Percentiles rank a stretch among this genome's conserved stretches.
Conservation (phyloP, 2,888 invertebrate species). For the Orthosia cruda region DNA sequence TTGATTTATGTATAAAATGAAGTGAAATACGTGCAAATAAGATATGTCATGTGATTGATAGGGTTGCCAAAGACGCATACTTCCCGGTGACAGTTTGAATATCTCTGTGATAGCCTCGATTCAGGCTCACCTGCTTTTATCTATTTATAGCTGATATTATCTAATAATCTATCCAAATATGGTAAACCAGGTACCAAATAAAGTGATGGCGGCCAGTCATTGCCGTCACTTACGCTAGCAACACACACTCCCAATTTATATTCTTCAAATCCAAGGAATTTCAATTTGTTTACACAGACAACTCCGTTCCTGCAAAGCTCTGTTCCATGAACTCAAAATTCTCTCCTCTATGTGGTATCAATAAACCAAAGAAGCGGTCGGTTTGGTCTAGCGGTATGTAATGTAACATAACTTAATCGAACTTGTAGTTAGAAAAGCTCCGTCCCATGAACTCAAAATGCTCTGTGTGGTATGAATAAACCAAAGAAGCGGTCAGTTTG, state of each 20-base stretch:
- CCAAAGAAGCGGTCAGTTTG: no score
- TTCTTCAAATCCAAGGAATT: background rate
- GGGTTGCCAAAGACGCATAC: background rate
- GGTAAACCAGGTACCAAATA: no score
- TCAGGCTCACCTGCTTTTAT: background rate
- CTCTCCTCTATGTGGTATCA: no score
- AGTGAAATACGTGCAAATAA: conserved; percentile 3
- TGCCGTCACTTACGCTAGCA: background rate
- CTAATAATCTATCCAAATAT: background rate
- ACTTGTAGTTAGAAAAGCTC: no score
- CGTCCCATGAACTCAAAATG: no score
- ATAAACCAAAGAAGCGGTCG: no score
- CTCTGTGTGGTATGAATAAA: no score
- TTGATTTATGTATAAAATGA: conserved; percentile 25
- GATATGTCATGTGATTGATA: background rate
- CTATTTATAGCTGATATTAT: background rate
- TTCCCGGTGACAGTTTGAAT: background rate
- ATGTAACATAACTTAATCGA: no score
- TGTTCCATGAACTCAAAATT: no score
- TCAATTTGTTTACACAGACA: conserved; percentile 29
- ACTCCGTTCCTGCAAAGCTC: background rate
- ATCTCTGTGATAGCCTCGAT: background rate
- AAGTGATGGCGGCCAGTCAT: background rate
- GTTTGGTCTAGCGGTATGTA: no score
- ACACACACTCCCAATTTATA: conserved; percentile 1